Evolutionary conservation across 2,113 vertebrate species (phyloP).

Genomic region (Phalacrocorax pelagicus): DNA sequence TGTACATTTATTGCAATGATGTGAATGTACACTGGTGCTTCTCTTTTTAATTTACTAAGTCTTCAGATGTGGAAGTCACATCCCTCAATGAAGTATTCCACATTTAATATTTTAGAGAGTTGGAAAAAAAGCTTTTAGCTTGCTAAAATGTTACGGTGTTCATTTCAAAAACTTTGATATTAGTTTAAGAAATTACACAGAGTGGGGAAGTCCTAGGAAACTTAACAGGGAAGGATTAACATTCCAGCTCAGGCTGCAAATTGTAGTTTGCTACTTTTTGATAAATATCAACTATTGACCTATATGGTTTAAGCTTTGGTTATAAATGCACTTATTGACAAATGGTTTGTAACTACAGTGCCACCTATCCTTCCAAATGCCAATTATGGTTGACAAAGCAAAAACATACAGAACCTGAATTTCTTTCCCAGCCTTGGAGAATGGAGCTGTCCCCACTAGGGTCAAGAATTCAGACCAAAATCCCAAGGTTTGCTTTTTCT

Average conservation of each 20-base stretch:
- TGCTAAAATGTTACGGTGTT: not conserved
- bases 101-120: not conserved
- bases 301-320: not conserved
- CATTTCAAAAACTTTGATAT: not conserved
- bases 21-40: not conserved
- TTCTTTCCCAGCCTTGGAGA: not conserved
- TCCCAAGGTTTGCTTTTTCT: not conserved
- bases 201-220: not conserved
- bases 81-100: not conserved
- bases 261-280: not conserved
- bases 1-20: not conserved
- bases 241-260: not conserved
- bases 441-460: not conserved
- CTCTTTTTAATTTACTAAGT: not conserved
- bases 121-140: not conserved
- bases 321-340: not conserved
- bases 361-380: not conserved
- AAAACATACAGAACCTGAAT: not conserved
- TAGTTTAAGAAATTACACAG: not conserved
- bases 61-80: not conserved
- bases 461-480: not conserved
- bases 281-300: not conserved
- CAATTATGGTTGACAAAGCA: not conserved
- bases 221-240: not conserved
- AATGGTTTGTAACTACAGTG: not conserved